A percentile compares a stretch with the other conserved stretches of the same genome.
phyloP scores from a whole-genome alignment of 2,113 vertebrate species.

The Pomatorhinus ruficollis region DNA sequence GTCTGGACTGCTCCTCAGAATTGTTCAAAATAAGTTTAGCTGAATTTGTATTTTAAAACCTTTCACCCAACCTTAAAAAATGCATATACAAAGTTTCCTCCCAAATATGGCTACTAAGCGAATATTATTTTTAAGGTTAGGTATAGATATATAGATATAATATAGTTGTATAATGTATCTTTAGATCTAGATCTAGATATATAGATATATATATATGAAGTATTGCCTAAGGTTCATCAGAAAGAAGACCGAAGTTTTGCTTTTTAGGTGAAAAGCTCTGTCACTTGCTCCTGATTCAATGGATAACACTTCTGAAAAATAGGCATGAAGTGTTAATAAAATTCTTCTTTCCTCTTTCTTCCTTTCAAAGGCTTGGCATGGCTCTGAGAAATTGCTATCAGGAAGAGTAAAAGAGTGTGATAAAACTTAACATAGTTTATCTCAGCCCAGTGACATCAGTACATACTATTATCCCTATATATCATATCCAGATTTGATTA shows the following conservation, averaged over 20 bases:
- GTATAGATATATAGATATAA: neutral
- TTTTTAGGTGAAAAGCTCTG: neutral
- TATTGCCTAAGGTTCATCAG: neutral
- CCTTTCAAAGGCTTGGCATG: neutral
- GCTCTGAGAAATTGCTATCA: neutral
- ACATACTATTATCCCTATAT: neutral
- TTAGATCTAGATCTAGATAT: neutral
- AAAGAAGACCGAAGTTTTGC: neutral
- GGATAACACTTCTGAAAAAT: neutral
- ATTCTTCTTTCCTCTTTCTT: neutral
- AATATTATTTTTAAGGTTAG: neutral
- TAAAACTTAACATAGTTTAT: neutral
- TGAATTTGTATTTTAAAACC: neutral
- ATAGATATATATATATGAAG: neutral
- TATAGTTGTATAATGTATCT: too few relatives aligned
- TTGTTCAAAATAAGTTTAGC: neutral
- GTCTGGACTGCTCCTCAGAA: neutral
- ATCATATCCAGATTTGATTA: neutral
- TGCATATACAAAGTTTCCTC: neutral
- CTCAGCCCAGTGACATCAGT: neutral
- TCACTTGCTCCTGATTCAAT: neutral
- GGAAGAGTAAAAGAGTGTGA: neutral
- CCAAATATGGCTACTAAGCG: neutral
- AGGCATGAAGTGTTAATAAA: neutral
- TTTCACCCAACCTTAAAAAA: neutral